These are phyloP conservation scores for Phymorhynchus buccinoides DNA, from an alignment of 1,140 invertebrate genomes.

Conservation along the genomic window DNA sequence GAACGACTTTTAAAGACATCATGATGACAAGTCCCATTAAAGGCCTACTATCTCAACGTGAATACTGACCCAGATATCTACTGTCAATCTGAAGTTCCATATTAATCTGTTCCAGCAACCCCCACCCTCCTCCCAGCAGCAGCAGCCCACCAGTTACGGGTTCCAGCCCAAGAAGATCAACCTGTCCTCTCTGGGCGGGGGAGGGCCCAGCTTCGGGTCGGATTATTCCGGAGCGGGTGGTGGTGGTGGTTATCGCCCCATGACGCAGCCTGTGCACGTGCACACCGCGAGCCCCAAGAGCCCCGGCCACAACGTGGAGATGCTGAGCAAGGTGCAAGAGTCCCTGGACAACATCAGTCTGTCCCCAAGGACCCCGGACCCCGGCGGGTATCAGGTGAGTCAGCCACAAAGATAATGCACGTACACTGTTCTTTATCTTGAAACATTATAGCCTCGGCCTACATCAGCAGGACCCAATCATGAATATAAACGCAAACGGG, in stretches of 20 bases:
- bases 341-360: slow-evolving; percentile 49
- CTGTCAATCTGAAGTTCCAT: too few relatives aligned
- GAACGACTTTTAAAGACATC: too few relatives aligned
- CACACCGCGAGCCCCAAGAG: slow-evolving; percentile 22
- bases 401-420: too few relatives aligned
- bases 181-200: slow-evolving; percentile 59
- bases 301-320: slow-evolving; percentile 19
- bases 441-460: too few relatives aligned
- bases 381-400: slow-evolving; percentile 25
- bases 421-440: too few relatives aligned
- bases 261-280: slow-evolving; percentile 13
- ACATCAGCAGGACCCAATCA: too few relatives aligned
- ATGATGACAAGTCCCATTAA: too few relatives aligned
- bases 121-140: slow-evolving; percentile 27
- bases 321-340: slow-evolving; percentile 49
- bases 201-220: slow-evolving; percentile 59
- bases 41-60: too few relatives aligned
- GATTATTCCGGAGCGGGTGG: slow-evolving; percentile 33
- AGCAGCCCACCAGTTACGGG: slow-evolving; percentile 52
- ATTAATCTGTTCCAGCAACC: slow-evolving; percentile 39
- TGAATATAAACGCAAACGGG: too few relatives aligned
- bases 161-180: slow-evolving; percentile 62
- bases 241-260: background rate
- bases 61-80: too few relatives aligned
- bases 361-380: slow-evolving; percentile 46